Evolutionary conservation across 2,888 invertebrate genomes (phyloP).

Genomic region (Parthenolecanium corni): DNA sequence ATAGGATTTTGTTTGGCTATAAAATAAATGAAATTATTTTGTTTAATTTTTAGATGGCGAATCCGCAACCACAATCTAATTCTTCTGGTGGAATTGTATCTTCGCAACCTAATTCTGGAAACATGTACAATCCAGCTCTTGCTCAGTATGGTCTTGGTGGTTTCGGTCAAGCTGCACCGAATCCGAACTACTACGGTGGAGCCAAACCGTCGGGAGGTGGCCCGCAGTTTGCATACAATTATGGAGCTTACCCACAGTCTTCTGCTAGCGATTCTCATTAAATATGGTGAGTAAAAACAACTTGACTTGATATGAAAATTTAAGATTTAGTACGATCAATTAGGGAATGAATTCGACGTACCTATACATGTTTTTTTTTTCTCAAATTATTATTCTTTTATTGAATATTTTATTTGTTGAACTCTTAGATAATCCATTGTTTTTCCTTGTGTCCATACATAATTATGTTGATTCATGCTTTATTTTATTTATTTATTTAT

Average conservation of each 20-base stretch:
- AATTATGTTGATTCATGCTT: too few relatives aligned
- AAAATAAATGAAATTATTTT: too few relatives aligned
- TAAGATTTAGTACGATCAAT: not conserved
- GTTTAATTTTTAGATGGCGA: conserved; percentile 3
- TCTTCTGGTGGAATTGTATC: conserved; percentile 13
- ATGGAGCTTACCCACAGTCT: conserved; percentile 24
- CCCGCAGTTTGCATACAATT: conserved; percentile 26
- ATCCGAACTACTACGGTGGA: conserved; percentile 12
- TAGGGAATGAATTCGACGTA: too few relatives aligned
- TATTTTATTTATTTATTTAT: too few relatives aligned
- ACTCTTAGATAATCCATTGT: too few relatives aligned
- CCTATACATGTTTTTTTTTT: not conserved
- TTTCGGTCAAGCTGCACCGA: conserved; percentile 4
- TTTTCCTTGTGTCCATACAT: too few relatives aligned
- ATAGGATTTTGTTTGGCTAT: too few relatives aligned
- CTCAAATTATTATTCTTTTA: not conserved
- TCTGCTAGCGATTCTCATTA: conserved; percentile 22
- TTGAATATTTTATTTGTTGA: too few relatives aligned
- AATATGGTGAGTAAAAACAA: conserved; percentile 24
- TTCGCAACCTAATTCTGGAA: conserved; percentile 18
- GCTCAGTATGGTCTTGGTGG: conserved; percentile 13
- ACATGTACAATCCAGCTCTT: conserved; percentile 17
- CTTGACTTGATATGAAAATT: not conserved
- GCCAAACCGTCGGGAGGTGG: conserved; percentile 6
- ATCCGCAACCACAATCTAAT: conserved; percentile 1